These are phyloP conservation scores for Orchesella flavescens DNA, from an alignment of 2,888 invertebrate species.

Conservation along the genomic window DNA sequence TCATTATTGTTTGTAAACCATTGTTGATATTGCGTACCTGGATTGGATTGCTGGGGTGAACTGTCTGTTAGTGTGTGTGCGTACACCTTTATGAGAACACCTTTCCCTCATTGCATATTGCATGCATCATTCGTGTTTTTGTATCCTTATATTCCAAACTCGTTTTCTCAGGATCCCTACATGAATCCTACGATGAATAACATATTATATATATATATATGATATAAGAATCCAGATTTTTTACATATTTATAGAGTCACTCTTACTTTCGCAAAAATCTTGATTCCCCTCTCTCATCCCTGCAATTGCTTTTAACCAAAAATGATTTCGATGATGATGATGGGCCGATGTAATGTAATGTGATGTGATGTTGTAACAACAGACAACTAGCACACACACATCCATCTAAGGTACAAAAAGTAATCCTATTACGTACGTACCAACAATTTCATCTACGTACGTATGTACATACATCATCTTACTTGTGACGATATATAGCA, in stretches of 20 bases:
- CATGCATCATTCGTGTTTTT: not conserved
- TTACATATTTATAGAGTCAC: slow-evolving; percentile 23
- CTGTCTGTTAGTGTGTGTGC: too few species aligned
- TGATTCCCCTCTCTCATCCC: slow-evolving; percentile 1
- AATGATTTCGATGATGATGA: slow-evolving; percentile 35
- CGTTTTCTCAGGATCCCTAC: slow-evolving; percentile 11
- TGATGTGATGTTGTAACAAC: slow-evolving; percentile 19
- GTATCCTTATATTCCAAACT: not conserved
- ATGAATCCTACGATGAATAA: not conserved
- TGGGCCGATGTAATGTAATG: slow-evolving; percentile 9
- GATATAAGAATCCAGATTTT: not conserved
- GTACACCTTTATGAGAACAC: too few species aligned
- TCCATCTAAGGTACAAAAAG: not conserved
- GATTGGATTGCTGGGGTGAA: not conserved
- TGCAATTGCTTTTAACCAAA: not conserved
- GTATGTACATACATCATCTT: too few species aligned
- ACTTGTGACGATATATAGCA: too few species aligned
- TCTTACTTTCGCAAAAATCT: slow-evolving; percentile 59
- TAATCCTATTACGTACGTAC: slow-evolving; percentile 9
- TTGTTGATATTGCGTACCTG: slow-evolving; percentile 12
- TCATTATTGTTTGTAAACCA: not conserved
- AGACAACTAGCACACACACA: slow-evolving; percentile 8
- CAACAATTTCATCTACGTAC: not conserved
- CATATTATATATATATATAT: not conserved
- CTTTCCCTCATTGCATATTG: not conserved